Evolutionary conservation across 1,140 invertebrate species (phyloP).

Genomic region (Homarus americanus): DNA sequence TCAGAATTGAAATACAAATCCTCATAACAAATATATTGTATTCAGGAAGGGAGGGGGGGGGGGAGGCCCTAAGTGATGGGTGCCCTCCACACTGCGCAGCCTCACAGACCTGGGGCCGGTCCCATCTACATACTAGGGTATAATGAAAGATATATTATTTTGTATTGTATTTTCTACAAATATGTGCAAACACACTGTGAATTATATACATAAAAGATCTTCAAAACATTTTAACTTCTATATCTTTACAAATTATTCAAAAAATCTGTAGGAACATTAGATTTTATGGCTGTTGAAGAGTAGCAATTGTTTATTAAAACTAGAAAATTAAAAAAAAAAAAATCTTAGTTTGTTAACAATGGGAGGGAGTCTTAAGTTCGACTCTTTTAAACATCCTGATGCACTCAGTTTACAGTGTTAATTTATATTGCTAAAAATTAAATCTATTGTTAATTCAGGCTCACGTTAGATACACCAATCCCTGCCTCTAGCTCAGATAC

Average conservation of each 20-base stretch:
- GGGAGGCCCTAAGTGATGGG: too few relatives aligned
- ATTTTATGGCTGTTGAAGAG: conserved; percentile 11
- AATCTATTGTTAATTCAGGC: background rate
- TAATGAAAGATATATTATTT: background rate
- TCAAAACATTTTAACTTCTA: conserved; percentile 21
- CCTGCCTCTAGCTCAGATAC: background rate
- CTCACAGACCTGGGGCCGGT: too few relatives aligned
- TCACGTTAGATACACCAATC: background rate
- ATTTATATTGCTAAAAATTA: background rate
- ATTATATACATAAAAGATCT: conserved; percentile 31
- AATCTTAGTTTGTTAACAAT: conserved; percentile 1
- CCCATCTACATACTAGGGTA: too few relatives aligned
- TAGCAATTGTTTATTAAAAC: background rate
- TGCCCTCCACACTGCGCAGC: too few relatives aligned
- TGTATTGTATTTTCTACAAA: conserved; percentile 34
- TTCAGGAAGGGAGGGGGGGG: too few relatives aligned
- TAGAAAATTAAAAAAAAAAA: background rate
- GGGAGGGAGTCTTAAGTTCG: background rate
- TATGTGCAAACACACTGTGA: conserved; percentile 46
- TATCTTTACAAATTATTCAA: conserved; percentile 18
- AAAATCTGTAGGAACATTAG: conserved; percentile 29
- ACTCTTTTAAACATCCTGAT: background rate
- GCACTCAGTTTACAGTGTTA: background rate
- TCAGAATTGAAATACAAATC: too few relatives aligned
- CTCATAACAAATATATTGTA: too few relatives aligned